Conservation (phyloP, 1,140 invertebrate genomes). For the Zaprionus lachaisei region DNA sequence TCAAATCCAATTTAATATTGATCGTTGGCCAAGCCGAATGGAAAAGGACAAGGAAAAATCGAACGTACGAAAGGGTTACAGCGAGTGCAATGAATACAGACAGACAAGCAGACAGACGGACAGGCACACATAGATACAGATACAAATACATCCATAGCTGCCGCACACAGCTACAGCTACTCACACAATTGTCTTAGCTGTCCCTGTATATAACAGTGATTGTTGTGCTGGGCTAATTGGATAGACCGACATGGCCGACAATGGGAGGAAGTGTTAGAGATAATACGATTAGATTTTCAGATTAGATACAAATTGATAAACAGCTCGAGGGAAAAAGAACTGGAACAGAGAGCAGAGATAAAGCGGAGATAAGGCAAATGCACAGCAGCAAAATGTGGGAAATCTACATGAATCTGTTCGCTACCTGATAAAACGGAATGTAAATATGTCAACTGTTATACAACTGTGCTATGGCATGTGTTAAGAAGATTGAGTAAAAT, state of each 20-base stretch:
- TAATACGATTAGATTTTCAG: conserved; percentile 59
- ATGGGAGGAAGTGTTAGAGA: conserved; percentile 44
- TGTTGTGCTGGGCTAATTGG: conserved; percentile 18
- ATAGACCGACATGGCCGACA: background rate
- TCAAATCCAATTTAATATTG: conserved; percentile 78
- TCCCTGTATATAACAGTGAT: background rate
- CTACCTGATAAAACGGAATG: background rate
- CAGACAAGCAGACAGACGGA: background rate
- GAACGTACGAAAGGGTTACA: conserved; percentile 62
- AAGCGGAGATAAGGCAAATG: conserved; percentile 1
- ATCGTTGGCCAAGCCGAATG: conserved; percentile 46
- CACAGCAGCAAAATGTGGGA: background rate
- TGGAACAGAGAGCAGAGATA: conserved; percentile 5
- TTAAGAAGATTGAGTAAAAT: too few relatives aligned
- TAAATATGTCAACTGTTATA: background rate
- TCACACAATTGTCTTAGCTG: background rate
- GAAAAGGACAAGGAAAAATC: conserved; percentile 59
- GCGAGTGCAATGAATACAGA: conserved; percentile 35
- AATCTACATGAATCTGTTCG: background rate
- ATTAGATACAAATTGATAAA: conserved; percentile 64
- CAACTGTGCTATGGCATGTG: background rate
- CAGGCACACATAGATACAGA: background rate
- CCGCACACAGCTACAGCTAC: background rate
- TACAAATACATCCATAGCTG: conserved; percentile 10
- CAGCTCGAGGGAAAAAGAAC: conserved; percentile 25